Evolutionary conservation across 2,113 vertebrate species (phyloP), one percentile per base, ranked within the genome.

Genomic region (Phrynosoma platyrhinos): DNA sequence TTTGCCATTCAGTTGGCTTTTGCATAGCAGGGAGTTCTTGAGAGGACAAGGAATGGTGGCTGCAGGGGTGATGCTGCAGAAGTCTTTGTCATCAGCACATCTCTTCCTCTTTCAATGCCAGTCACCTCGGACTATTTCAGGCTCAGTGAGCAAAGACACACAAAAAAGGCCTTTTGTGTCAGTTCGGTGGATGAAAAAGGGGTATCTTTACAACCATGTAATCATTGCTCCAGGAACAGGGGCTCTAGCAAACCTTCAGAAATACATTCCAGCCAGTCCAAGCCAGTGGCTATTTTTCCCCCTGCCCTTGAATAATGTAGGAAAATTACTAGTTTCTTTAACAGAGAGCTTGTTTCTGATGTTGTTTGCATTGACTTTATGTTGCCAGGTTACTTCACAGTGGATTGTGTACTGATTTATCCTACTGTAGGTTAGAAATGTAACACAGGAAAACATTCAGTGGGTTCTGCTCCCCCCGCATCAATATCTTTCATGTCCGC

Each of bases 61-160:
- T 0, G 16, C 80, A 55, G 16, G 86, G 78, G 72, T 16, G 89
- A 74, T 30, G 0, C 12, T 30, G 58, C 62, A 74, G 4, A 18
- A 25, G 78, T 69, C 85, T 92, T 91, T 94, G 92, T 92, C 72
- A 30, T 87, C 81, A 85, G 85, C 83, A 86, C 91, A 4, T 87
- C 84, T 88, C 91, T 90, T 85, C 90, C 81, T 91, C 87, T 91
- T 93, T 91, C 92, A 91, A 82, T 87, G 93, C 83, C 87, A 93
- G 82, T 89, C 89, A 72, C 30, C 83, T 69, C 8, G 90, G 91
- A 94, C 90, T 86, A 93, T 83, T 87, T 91, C 91, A 88, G 58
- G 82, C 79, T 87, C 90, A 91, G 84, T 80, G 0, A 6, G 87
- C 52, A 90, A 90, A 84, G 88, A 9, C 83, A 84, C 0, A 36